A percentile compares a stretch with the other conserved stretches of the same genome.
phyloP scores from a whole-genome alignment of 2,113 vertebrate species.

The Xenus cinereus region DNA sequence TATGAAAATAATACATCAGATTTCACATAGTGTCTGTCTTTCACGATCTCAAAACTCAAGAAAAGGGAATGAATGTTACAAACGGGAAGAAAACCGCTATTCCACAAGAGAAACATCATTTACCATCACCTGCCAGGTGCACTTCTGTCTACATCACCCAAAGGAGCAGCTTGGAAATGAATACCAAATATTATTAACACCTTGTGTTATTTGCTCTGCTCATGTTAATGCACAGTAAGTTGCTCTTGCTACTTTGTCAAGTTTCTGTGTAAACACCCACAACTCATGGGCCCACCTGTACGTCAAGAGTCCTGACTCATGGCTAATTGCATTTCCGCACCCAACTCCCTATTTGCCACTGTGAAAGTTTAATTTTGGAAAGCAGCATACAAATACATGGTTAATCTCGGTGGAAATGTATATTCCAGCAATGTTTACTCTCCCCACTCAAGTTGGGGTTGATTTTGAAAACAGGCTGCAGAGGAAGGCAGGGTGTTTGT shows the following conservation, averaged over 20 bases:
- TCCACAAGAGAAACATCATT: background rate
- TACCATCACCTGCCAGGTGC: background rate
- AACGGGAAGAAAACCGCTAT: background rate
- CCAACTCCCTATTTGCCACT: background rate
- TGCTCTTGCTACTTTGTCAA: background rate
- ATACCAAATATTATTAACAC: background rate
- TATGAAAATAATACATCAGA: background rate
- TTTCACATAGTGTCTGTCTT: background rate
- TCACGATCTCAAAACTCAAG: background rate
- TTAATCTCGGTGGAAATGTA: background rate
- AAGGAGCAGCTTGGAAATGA: background rate
- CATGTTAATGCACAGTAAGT: background rate
- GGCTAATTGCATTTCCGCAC: background rate
- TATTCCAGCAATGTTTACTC: background rate
- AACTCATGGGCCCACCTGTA: background rate
- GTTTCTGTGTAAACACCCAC: background rate
- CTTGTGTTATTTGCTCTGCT: background rate
- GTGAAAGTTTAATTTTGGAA: slow-evolving; percentile 8
- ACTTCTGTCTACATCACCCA: background rate
- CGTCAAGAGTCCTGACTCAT: background rate
- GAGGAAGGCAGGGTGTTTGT: background rate
- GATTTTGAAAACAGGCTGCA: background rate
- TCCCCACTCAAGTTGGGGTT: background rate
- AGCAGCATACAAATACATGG: background rate
- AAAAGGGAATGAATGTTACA: background rate